Percentiles rank a stretch among this genome's conserved stretches.
Conservation (phyloP, 30 jellyfish, hydroid and myxozoan species). For the Haliclystus octoradiatus region DNA sequence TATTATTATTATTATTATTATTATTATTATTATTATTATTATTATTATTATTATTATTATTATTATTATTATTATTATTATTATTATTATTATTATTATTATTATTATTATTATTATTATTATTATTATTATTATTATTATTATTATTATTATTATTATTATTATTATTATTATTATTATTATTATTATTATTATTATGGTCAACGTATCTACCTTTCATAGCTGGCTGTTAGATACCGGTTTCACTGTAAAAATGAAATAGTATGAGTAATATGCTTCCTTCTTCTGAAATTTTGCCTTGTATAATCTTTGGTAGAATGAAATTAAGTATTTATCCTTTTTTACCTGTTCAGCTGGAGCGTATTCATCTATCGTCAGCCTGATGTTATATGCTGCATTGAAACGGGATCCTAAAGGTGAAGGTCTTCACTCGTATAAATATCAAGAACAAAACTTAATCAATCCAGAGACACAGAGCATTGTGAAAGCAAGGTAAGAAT, state of each 20-base stretch:
- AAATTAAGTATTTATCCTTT: neutral
- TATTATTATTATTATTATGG: too few relatives aligned
- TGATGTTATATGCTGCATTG: constrained; percentile 42
- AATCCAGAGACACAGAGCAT: too few relatives aligned
- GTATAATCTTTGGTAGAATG: too few relatives aligned
- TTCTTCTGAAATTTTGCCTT: too few relatives aligned
- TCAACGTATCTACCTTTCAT: too few relatives aligned
- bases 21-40: constrained; percentile 3
- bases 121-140: neutral
- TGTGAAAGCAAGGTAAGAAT: too few relatives aligned
- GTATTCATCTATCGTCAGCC: constrained; percentile 52
- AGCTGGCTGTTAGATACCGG: too few relatives aligned
- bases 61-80: neutral
- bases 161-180: neutral
- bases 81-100: constrained; percentile 3
- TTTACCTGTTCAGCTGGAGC: constrained; percentile 21
- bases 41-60: neutral
- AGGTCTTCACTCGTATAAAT: constrained; percentile 63
- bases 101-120: constrained; percentile 3
- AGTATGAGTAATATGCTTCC: too few relatives aligned
- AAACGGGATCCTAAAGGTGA: constrained; percentile 70
- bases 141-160: neutral
- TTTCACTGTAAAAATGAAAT: too few relatives aligned
- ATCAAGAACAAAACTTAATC: constrained; percentile 82
- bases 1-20: neutral